A percentile compares a stretch with the other conserved stretches of the same genome.
Conservation (phyloP, 2,113 vertebrate genomes). For the Phoenicopterus ruber region DNA sequence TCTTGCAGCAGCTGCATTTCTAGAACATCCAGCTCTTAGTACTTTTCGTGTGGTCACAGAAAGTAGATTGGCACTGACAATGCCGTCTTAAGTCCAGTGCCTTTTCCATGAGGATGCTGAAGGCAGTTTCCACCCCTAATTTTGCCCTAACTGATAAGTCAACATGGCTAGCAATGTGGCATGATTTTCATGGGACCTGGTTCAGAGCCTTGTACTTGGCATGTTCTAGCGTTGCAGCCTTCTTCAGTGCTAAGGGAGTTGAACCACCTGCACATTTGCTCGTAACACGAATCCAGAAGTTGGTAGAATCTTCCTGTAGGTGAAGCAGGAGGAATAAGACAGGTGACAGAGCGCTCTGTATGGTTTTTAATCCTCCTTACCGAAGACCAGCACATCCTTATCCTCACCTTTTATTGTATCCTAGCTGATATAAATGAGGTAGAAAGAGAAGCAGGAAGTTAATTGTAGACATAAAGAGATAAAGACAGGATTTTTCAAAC, state of each 20-base stretch:
- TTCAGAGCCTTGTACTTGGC: not conserved
- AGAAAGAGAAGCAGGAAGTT: not conserved
- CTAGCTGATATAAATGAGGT: not conserved
- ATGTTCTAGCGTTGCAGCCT: not conserved
- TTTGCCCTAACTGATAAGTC: not conserved
- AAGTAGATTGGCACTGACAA: not conserved
- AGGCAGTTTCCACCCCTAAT: not conserved
- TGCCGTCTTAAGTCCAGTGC: not conserved
- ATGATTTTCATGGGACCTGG: not conserved
- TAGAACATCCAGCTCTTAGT: not conserved
- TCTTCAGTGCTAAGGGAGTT: not conserved
- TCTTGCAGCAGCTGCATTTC: not conserved
- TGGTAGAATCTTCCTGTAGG: not conserved
- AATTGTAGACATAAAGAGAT: not conserved
- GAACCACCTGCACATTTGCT: not conserved
- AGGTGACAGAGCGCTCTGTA: not conserved
- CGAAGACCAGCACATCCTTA: not conserved
- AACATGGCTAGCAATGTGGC: not conserved
- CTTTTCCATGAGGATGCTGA: not conserved
- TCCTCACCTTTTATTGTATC: not conserved
- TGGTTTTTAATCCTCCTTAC: not conserved
- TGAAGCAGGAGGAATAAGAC: not conserved
- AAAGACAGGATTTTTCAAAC: not conserved
- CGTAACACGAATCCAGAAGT: not conserved
- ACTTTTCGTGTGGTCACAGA: not conserved